Percentiles rank a stretch among this genome's conserved stretches.
phyloP scores from a whole-genome alignment of 1,140 invertebrate species.

The Argopecten irradians region DNA sequence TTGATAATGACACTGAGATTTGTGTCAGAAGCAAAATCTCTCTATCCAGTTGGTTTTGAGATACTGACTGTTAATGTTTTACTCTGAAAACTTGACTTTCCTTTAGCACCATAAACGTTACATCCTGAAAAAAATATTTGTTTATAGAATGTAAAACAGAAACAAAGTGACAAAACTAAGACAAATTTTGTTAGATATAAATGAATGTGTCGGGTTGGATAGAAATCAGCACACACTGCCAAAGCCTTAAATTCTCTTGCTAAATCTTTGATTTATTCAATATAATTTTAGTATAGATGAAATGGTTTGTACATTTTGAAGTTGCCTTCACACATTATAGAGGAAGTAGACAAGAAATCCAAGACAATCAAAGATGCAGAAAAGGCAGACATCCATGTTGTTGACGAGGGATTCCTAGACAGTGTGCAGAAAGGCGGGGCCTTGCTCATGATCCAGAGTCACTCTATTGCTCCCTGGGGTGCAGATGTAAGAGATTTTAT shows the following conservation, averaged over 20 bases:
- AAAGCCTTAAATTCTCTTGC: neutral
- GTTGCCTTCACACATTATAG: conserved; percentile 62
- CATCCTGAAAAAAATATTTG: too few species aligned
- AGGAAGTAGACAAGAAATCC: conserved; percentile 84
- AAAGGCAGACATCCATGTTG: conserved; percentile 85
- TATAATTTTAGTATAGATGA: neutral
- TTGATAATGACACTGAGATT: too few species aligned
- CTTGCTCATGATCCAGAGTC: conserved; percentile 81
- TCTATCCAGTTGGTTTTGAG: too few species aligned
- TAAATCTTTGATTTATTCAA: neutral
- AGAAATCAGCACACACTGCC: neutral
- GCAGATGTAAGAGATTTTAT: conserved; percentile 82
- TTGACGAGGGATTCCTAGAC: conserved; percentile 87
- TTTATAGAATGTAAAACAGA: too few species aligned
- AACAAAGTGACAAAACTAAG: too few species aligned
- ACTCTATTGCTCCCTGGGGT: conserved; percentile 89
- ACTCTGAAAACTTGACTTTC: too few species aligned
- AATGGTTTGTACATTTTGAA: neutral
- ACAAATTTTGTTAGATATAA: too few species aligned
- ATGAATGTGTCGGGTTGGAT: neutral
- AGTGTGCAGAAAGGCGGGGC: conserved; percentile 74
- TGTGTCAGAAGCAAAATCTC: too few species aligned
- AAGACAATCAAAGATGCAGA: conserved; percentile 84
- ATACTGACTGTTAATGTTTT: too few species aligned
- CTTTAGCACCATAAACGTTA: too few species aligned